Evolutionary conservation across 2,113 vertebrate species (phyloP).

Genomic region (Hemichromis elongatus): DNA sequence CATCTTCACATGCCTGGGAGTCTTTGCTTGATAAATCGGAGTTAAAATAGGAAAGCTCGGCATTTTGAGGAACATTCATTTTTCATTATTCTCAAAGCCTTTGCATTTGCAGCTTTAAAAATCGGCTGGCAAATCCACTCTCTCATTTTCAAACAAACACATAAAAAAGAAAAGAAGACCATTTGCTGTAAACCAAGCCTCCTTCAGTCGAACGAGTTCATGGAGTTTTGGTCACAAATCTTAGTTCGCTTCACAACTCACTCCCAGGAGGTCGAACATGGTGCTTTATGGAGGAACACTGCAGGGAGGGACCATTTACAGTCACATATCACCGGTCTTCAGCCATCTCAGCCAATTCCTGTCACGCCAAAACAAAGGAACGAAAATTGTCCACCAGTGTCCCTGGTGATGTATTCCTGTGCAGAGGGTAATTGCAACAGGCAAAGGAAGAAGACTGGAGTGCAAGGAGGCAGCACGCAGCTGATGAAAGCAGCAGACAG

Average conservation of each 20-base stretch:
- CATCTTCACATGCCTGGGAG: slow-evolving; percentile 21
- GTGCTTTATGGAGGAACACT: slow-evolving; percentile 8
- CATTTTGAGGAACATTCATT: slow-evolving; percentile 6
- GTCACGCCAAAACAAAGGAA: slow-evolving; percentile 1
- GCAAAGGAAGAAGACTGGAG: not conserved
- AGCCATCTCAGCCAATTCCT: not conserved
- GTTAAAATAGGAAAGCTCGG: slow-evolving; percentile 10
- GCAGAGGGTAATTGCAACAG: slow-evolving; percentile 50
- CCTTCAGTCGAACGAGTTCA: not conserved
- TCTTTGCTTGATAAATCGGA: slow-evolving; percentile 25
- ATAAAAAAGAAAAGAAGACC: not conserved
- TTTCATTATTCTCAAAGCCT: slow-evolving; percentile 4
- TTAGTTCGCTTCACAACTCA: not conserved
- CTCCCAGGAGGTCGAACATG: not conserved
- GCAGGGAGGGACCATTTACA: not conserved
- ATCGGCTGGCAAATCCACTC: not conserved
- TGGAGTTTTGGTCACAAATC: slow-evolving; percentile 20
- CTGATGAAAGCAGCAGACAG: slow-evolving; percentile 12
- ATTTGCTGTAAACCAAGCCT: not conserved
- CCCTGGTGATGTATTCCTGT: slow-evolving; percentile 29
- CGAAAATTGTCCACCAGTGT: slow-evolving; percentile 5
- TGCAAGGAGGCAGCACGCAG: slow-evolving; percentile 5
- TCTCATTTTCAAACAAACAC: not conserved
- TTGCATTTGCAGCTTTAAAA: not conserved
- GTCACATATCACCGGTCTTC: not conserved